Conservation (phyloP, 1,140 invertebrate species). For the Sitodiplosis mosellana region DNA sequence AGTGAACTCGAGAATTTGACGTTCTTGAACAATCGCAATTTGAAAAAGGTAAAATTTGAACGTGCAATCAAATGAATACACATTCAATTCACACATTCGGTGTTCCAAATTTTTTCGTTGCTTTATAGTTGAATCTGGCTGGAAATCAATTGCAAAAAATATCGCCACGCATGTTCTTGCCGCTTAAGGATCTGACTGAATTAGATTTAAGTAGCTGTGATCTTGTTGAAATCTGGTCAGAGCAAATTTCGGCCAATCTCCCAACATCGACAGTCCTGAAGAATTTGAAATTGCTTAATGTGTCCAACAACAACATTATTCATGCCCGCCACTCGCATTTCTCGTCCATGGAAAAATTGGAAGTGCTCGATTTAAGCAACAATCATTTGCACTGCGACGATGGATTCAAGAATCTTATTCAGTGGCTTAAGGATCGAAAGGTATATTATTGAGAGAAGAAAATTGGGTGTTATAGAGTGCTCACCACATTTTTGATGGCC, state of each 20-base stretch:
- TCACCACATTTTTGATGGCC: too few species aligned
- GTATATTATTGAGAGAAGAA: slow-evolving; percentile 11
- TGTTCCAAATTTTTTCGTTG: not conserved
- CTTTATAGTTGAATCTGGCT: slow-evolving; percentile 35
- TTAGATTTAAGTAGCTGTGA: slow-evolving; percentile 46
- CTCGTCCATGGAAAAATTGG: slow-evolving; percentile 33
- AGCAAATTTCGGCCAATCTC: slow-evolving; percentile 14
- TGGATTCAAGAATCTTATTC: slow-evolving; percentile 35
- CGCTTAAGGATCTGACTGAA: slow-evolving; percentile 29
- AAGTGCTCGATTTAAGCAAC: slow-evolving; percentile 36
- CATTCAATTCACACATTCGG: too few species aligned
- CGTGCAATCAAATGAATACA: not conserved
- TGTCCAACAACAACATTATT: slow-evolving; percentile 35
- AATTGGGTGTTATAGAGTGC: too few species aligned
- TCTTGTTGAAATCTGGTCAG: slow-evolving; percentile 41
- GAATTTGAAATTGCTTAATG: slow-evolving; percentile 29
- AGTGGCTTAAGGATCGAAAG: slow-evolving; percentile 26
- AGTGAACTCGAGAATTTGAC: slow-evolving; percentile 32
- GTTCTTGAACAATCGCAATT: slow-evolving; percentile 37
- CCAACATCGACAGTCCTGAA: slow-evolving; percentile 18
- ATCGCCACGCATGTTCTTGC: slow-evolving; percentile 41
- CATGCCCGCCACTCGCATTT: slow-evolving; percentile 34
- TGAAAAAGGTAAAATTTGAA: slow-evolving; percentile 27
- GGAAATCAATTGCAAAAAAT: slow-evolving; percentile 46
- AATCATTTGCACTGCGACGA: slow-evolving; percentile 44